Conservation (phyloP, 2,888 invertebrate species). For the Phaonia tiefii region DNA sequence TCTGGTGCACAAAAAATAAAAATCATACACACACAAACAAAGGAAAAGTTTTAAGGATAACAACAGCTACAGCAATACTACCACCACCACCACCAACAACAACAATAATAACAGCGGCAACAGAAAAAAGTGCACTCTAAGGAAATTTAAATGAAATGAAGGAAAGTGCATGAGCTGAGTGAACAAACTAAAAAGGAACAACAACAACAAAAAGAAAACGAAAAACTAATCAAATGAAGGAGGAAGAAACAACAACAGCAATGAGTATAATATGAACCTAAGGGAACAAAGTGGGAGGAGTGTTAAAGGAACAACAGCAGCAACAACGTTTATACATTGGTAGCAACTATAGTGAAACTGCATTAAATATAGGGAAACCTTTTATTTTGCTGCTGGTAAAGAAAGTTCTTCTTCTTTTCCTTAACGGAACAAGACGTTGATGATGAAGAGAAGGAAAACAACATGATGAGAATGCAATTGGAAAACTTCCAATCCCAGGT, state of each 20-base stretch:
- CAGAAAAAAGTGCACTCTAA: slow-evolving; percentile 71
- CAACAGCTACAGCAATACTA: slow-evolving; percentile 6
- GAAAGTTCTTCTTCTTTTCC: slow-evolving; percentile 26
- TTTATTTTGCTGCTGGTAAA: slow-evolving; percentile 22
- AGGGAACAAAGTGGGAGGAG: slow-evolving; percentile 70
- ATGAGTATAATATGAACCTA: slow-evolving; percentile 66
- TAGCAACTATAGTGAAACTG: slow-evolving; percentile 1
- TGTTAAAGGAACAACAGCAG: slow-evolving; percentile 62
- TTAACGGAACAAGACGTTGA: slow-evolving; percentile 15
- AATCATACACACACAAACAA: background rate
- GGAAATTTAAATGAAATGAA: slow-evolving; percentile 67
- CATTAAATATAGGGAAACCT: slow-evolving; percentile 44
- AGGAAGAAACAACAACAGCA: slow-evolving; percentile 54
- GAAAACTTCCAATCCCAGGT: slow-evolving; percentile 79
- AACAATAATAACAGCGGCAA: slow-evolving; percentile 59
- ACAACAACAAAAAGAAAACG: slow-evolving; percentile 48
- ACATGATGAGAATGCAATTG: slow-evolving; percentile 73
- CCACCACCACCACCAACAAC: slow-evolving; percentile 22
- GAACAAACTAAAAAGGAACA: too few relatives aligned
- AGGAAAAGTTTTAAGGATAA: slow-evolving; percentile 18
- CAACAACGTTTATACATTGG: slow-evolving; percentile 56
- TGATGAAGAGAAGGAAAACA: slow-evolving; percentile 41
- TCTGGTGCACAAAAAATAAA: background rate
- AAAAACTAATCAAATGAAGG: slow-evolving; percentile 66
- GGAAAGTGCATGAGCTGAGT: slow-evolving; percentile 40